phyloP scores from a whole-genome alignment of 2,797 vertebrate species.

The Lemur catta region DNA sequence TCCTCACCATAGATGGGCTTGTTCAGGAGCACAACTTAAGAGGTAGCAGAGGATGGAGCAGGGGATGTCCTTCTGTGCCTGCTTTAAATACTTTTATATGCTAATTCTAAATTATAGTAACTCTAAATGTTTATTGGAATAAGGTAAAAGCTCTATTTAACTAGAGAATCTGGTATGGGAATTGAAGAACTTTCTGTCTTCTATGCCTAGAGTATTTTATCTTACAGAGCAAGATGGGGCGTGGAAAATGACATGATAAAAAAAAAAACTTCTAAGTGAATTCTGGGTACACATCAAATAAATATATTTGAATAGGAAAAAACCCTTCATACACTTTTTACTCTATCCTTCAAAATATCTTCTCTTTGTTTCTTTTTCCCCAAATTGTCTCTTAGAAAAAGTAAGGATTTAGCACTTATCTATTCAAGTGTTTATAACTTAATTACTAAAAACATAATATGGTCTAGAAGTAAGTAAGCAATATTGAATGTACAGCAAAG shows the following conservation, averaged over 20 bases:
- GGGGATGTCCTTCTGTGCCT: not conserved
- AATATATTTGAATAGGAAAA: not conserved
- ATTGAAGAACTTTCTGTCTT: not conserved
- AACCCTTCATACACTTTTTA: not conserved
- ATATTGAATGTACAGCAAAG: not conserved
- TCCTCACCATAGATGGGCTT: not conserved
- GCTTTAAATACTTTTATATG: not conserved
- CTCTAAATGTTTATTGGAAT: not conserved
- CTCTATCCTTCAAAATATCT: not conserved
- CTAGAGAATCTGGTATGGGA: not conserved
- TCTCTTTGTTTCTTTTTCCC: not conserved
- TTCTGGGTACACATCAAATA: not conserved
- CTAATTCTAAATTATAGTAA: not conserved
- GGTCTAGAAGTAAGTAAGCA: not conserved
- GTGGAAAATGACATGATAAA: not conserved
- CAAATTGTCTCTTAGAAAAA: conserved; percentile 9
- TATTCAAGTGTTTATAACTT: not conserved
- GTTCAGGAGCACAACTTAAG: not conserved
- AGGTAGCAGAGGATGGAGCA: not conserved
- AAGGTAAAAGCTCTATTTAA: conserved; percentile 24
- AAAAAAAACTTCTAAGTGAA: not conserved
- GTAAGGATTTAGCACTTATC: not conserved
- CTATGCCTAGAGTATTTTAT: not conserved
- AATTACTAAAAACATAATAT: conserved; percentile 20
- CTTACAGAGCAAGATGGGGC: not conserved